Conservation (phyloP, 53 echinoderm and acorn worm genomes). For the Echinarachnius parma region DNA sequence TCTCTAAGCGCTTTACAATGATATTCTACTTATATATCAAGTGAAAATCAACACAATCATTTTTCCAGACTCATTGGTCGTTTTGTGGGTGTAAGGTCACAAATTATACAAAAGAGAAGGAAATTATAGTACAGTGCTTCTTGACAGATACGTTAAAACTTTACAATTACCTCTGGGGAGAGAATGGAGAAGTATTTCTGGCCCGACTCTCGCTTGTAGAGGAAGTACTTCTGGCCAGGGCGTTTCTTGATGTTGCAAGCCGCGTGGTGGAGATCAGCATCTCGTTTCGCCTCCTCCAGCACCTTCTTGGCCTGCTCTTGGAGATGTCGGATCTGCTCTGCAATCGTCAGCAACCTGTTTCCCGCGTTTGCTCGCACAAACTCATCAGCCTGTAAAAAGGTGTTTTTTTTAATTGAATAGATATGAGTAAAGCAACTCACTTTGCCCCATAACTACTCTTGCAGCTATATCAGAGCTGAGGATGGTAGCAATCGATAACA, state of each 20-base stretch:
- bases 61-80: too few relatives aligned
- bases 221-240: constrained; percentile 81
- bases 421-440: background rate
- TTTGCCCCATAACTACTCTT: too few relatives aligned
- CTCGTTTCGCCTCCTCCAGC: constrained; percentile 86
- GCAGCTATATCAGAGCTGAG: too few relatives aligned
- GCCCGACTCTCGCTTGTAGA: constrained; percentile 80
- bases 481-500: too few relatives aligned
- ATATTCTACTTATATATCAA: too few relatives aligned
- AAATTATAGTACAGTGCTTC: background rate
- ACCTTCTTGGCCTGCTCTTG: constrained; percentile 85
- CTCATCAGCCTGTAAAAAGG: constrained; percentile 75
- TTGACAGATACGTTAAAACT: background rate
- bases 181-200: constrained; percentile 92
- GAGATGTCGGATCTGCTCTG: constrained; percentile 88
- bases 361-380: constrained; percentile 86
- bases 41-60: too few relatives aligned
- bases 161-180: constrained; percentile 68
- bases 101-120: background rate
- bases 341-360: constrained; percentile 82
- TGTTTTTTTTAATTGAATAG: background rate
- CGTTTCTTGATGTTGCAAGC: constrained; percentile 95
- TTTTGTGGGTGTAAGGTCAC: background rate
- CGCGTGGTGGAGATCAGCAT: constrained; percentile 87
- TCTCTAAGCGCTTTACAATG: too few relatives aligned